Percentiles rank a stretch among this genome's conserved stretches.
Conservation (phyloP, 92 coral and sea anemone genomes). For the Zoanthus gigantus region DNA sequence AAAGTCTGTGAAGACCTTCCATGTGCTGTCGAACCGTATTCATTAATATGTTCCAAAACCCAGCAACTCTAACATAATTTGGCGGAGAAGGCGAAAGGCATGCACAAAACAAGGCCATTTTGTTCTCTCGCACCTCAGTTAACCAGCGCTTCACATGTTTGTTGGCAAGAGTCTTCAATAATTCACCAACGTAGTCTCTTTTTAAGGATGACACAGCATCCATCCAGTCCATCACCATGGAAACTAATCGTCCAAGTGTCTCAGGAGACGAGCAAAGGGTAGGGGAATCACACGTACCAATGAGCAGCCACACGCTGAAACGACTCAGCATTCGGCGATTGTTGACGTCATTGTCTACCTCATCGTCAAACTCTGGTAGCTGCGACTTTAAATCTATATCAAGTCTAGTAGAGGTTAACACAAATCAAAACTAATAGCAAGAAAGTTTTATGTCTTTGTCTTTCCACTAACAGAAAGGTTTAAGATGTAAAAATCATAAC, state of each 20-base stretch:
- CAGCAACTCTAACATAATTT: conserved; percentile 85
- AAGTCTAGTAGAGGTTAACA: conserved; percentile 48
- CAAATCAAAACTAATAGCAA: background rate
- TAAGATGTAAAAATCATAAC: too few species aligned
- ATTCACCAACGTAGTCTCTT: conserved; percentile 86
- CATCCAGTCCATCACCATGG: conserved; percentile 96
- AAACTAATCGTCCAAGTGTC: conserved; percentile 90
- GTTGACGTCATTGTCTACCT: conserved; percentile 92
- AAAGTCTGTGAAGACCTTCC: conserved; percentile 95
- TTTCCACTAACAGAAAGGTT: too few species aligned
- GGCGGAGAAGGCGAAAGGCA: conserved; percentile 95
- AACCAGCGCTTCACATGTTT: conserved; percentile 97
- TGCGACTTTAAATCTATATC: conserved; percentile 65
- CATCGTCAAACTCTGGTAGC: conserved; percentile 75
- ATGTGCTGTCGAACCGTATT: conserved; percentile 82
- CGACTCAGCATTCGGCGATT: conserved; percentile 95
- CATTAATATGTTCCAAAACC: conserved; percentile 86
- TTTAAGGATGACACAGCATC: conserved; percentile 87
- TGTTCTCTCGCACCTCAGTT: conserved; percentile 79
- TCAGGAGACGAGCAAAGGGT: conserved; percentile 83
- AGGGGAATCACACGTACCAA: conserved; percentile 87
- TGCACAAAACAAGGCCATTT: conserved; percentile 86
- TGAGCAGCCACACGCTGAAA: conserved; percentile 95
- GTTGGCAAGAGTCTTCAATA: conserved; percentile 86
- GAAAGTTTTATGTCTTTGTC: background rate